phyloP scores from a whole-genome alignment of 2,797 vertebrate genomes.

The Eidolon dupreanum region DNA sequence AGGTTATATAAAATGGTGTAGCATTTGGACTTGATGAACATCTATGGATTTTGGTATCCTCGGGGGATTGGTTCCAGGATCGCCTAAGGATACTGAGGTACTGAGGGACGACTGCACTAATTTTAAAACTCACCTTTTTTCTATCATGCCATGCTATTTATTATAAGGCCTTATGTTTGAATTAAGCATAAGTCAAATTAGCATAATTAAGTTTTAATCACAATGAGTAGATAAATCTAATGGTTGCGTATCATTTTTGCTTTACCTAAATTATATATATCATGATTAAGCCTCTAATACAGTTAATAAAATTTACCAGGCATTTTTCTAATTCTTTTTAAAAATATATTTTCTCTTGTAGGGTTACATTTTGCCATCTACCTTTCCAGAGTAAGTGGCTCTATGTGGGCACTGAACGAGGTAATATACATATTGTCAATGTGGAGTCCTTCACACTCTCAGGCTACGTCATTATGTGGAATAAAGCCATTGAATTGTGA shows the following conservation, averaged over 20 bases:
- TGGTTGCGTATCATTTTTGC: background rate
- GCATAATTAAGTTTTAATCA: background rate
- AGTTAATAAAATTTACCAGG: background rate
- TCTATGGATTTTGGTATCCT: background rate
- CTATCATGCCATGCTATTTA: background rate
- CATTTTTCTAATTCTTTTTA: conserved; percentile 52
- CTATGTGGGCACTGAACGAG: conserved; percentile 97
- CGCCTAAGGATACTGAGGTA: background rate
- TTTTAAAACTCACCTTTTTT: background rate
- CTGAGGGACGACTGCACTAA: background rate
- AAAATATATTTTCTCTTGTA: conserved; percentile 81
- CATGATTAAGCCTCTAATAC: background rate
- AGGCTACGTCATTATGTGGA: conserved; percentile 99
- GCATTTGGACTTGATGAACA: background rate
- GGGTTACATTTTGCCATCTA: conserved; percentile 97
- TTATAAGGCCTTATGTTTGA: background rate
- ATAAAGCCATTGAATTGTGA: conserved; percentile 99
- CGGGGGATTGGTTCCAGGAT: background rate
- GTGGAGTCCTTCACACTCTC: conserved; percentile 99
- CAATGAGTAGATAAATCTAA: background rate
- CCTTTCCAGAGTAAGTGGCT: conserved; percentile 99
- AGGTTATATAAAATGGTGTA: background rate
- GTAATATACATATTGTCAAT: conserved; percentile 99
- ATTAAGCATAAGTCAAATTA: background rate
- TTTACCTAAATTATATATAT: conserved; percentile 37